phyloP scores from a whole-genome alignment of 2,113 vertebrate genomes.

The Alexandromys fortis region DNA sequence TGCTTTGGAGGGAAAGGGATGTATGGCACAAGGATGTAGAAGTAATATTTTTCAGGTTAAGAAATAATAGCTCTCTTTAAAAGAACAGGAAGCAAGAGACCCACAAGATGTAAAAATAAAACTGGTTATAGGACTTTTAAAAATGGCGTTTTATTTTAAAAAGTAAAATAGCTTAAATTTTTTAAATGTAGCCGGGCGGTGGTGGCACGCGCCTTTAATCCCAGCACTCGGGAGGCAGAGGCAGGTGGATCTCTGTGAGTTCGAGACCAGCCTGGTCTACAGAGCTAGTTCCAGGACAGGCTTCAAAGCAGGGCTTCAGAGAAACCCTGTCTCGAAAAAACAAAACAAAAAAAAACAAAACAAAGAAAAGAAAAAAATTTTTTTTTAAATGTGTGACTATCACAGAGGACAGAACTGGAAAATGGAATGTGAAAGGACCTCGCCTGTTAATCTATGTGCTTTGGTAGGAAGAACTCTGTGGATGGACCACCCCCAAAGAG shows the following conservation, averaged over 20 bases:
- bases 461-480: slow-evolving; percentile 10
- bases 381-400: neutral
- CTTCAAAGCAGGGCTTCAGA: no score
- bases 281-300: no score
- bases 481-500: neutral
- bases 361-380: neutral
- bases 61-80: slow-evolving; percentile 38
- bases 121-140: neutral
- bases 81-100: neutral
- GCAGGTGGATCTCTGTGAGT: no score
- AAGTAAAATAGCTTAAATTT: slow-evolving; percentile 1
- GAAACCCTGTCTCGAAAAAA: no score
- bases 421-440: neutral
- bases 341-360: no score
- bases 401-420: slow-evolving; percentile 6
- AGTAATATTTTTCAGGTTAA: slow-evolving; percentile 49
- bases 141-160: slow-evolving; percentile 32
- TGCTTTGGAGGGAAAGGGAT: slow-evolving; percentile 39
- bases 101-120: slow-evolving; percentile 26
- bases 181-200: neutral
- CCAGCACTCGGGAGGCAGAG: no score
- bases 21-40: neutral
- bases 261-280: no score
- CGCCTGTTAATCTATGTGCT: slow-evolving; percentile 13
- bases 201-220: no score